Conservation (phyloP, 2,888 invertebrate species). For the Leucophora obtusa region DNA sequence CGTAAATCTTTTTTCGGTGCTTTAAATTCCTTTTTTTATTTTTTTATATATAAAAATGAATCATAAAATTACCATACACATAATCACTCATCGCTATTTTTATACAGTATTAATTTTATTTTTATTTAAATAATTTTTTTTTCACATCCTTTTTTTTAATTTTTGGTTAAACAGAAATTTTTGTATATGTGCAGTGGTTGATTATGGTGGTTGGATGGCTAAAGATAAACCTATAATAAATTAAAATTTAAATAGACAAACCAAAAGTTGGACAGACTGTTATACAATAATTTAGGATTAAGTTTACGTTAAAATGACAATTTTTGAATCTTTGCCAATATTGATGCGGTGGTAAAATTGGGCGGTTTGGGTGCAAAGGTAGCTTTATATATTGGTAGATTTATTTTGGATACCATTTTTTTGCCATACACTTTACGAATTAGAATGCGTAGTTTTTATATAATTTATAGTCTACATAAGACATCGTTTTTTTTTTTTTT, state of each 20-base stretch:
- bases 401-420: not conserved
- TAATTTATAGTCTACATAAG: not conserved
- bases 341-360: not conserved
- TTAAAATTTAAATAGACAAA: not conserved
- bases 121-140: not conserved
- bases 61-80: not conserved
- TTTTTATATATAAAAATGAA: not conserved
- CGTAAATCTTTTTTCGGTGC: not conserved
- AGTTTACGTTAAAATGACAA: not conserved
- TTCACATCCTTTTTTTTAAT: not conserved
- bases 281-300: slow-evolving; percentile 1
- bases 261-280: not conserved
- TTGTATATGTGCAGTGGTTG: not conserved
- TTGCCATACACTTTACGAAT: not conserved
- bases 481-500: no score
- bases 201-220: not conserved
- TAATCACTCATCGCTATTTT: not conserved
- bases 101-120: not conserved
- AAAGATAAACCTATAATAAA: not conserved
- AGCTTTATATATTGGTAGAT: not conserved
- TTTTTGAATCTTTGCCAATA: not conserved
- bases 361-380: not conserved
- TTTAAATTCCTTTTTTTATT: not conserved
- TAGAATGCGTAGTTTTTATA: not conserved
- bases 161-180: not conserved